Evolutionary conservation across 2,888 invertebrate species (phyloP), one percentile per base, ranked within the genome.

Genomic region (Lepidocyrtinus sp.): DNA sequence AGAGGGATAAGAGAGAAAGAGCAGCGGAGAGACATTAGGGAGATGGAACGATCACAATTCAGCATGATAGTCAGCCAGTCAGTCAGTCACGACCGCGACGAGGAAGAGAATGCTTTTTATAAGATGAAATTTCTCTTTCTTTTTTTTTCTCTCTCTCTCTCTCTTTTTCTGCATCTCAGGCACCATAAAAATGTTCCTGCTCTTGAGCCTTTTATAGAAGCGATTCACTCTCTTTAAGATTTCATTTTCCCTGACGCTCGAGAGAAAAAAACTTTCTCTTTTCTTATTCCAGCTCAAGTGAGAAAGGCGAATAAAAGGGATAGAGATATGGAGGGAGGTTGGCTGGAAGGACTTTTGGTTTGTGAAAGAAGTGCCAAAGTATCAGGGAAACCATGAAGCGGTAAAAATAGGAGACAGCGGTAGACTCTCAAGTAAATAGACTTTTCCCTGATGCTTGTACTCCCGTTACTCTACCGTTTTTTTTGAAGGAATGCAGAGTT

Each of bases 381-480:
- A 71, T 71, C 71, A 62, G 36, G 71, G 62, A 71, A 71, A 71
- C 71, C 71, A 71, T 27, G 59, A 71, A 70, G 70, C 70, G 71
- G 71, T 26, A 71, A 62, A 62, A 62, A 22, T 62, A 36, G 36
- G 36, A 36, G 36, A 36, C 36, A 36, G 36, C 36, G 36, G 36
- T 36, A 36, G 36, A 36, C 36, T 36, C 36, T 36, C 36, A 36
- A 36, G 36, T 36, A 36, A 36, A 36, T 36, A 36, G 36, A 36
- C 36, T 36, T 36, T 36, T 36, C 12, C 36, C 36, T 36, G 36
- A 36, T 36, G 36, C 36, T 36, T 9, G 36, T 9, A 12, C 36
- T 36, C 36, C 36, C 12, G 7, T 36, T 36, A 36, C 36, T 36
- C 36, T 12, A 36, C 36, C 36, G 12, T 36, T 36, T 36, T 9